Conservation (phyloP, 2,113 vertebrate genomes). For the Sinosuthora webbiana region DNA sequence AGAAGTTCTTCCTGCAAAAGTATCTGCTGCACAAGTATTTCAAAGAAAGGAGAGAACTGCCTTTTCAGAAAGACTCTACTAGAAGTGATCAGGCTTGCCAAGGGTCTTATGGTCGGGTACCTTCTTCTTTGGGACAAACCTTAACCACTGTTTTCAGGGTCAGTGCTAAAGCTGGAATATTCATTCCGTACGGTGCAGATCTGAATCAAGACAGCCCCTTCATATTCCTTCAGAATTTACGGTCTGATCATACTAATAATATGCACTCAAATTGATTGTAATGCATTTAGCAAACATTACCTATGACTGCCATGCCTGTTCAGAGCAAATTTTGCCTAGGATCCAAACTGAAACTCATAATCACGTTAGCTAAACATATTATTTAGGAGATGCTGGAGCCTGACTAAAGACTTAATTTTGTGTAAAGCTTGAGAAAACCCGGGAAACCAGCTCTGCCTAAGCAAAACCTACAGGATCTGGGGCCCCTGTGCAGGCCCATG, state of each 20-base stretch:
- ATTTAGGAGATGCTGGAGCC: neutral
- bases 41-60: neutral
- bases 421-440: neutral
- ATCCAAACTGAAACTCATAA: neutral
- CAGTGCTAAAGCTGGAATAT: neutral
- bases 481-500: neutral
- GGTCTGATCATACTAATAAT: neutral
- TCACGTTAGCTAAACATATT: neutral
- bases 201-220: neutral
- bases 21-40: neutral
- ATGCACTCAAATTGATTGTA: neutral
- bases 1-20: neutral
- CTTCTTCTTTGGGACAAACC: neutral
- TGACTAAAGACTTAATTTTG: neutral
- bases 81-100: neutral
- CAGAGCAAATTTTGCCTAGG: neutral
- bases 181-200: fast-evolving
- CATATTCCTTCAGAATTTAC: neutral
- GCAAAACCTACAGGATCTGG: neutral
- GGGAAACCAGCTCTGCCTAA: neutral
- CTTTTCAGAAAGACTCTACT: neutral
- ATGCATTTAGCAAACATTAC: neutral
- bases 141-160: neutral
- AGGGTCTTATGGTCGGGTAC: neutral
- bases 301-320: neutral